Evolutionary conservation across 2,113 vertebrate genomes (phyloP), one percentile per base, ranked within the genome.

Genomic region (Petromus typicus): DNA sequence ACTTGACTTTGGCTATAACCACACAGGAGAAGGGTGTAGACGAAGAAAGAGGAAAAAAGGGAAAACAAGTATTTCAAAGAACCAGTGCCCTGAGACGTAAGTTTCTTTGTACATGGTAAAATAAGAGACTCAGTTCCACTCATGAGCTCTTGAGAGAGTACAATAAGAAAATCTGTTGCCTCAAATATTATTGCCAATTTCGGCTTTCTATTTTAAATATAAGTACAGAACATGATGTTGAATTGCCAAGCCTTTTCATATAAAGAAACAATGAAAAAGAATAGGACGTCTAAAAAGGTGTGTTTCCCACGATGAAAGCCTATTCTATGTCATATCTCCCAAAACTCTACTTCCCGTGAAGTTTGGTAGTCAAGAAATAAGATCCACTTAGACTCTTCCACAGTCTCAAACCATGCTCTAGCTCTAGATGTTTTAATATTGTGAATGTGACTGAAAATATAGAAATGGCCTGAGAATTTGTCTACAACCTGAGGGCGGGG

Each of bases 181-280:
- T 40, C 40, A 73, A 75, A 93, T 82, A 69, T 48, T 23, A 86
- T 30, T 40, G 48, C 66, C 71, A 51, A 16, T 59, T 96, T 97
- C 95, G 98, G 78, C 96, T 90, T 86, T 94, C 97, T 97, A 94
- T 96, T 98, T 97, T 90, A 97, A 94, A 91, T 22, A 71, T 34
- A 93, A 73, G 14, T 76, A 88, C 34, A 90, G 90, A 69, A 89
- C 43, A 92, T 87, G 56, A 57, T 54, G 66, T 6, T 79, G 71
- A 92, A 23, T 40, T 57, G 25, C 30, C 30, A 66, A 73, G 40
- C 18, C 88, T 90, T 85, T n/a, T 81, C 79, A 40, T 20, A 59
- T 16, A 76, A 61, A 90, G 54, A 69, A 56, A 95, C 40, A 76
- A 84, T n/a, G 14, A 82, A 91, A 67, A 91, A 87, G 63, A 79